Percentiles rank a stretch among this genome's conserved stretches.
Conservation (phyloP, 2,797 vertebrate species). For the Neomorphus geoffroyi region DNA sequence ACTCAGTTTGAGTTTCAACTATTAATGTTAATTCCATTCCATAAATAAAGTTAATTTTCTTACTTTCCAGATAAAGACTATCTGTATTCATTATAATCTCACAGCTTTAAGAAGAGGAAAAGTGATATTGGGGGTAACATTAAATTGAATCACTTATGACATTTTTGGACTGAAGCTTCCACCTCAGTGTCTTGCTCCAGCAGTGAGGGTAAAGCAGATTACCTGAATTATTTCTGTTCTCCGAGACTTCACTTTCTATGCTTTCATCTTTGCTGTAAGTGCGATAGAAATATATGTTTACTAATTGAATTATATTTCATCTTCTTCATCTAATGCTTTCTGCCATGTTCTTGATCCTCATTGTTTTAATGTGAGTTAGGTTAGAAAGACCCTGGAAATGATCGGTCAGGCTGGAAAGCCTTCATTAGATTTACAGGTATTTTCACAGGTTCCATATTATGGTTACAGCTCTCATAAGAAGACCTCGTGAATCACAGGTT, state of each 20-base stretch:
- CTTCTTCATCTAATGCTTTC: background rate
- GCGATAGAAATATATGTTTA: background rate
- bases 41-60: conserved; percentile 16
- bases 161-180: background rate
- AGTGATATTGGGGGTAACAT: background rate
- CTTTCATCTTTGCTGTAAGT: background rate
- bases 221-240: background rate
- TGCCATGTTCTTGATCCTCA: background rate
- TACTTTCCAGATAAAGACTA: background rate
- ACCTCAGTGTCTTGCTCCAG: background rate
- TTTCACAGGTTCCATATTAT: background rate
- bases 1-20: background rate
- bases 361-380: background rate
- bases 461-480: background rate
- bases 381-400: background rate
- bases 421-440: background rate
- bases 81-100: background rate
- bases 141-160: background rate
- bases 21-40: background rate
- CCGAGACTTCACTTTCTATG: background rate
- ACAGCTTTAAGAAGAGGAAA: background rate
- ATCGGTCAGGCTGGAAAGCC: background rate
- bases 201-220: background rate
- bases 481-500: too few species aligned
- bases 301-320: background rate